These are phyloP conservation scores for Drosophila tristis DNA, from an alignment of 1,140 invertebrate genomes.

Conservation along the genomic window DNA sequence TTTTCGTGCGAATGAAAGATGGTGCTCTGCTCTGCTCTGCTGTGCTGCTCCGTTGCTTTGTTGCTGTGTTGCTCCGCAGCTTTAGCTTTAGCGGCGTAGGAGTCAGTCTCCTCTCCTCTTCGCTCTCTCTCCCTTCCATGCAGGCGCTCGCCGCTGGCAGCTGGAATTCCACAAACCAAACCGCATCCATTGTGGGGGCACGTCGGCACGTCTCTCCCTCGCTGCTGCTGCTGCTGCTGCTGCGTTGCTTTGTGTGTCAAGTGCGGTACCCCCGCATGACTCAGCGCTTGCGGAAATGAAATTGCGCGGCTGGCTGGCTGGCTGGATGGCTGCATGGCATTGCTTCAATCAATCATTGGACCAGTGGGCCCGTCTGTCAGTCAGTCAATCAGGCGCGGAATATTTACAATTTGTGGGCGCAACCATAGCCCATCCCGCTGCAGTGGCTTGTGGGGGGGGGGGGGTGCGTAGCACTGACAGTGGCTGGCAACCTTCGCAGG, in stretches of 20 bases:
- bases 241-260: conserved; percentile 39
- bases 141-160: conserved; percentile 5
- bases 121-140: neutral
- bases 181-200: conserved; percentile 29
- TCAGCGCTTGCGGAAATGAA: conserved; percentile 38
- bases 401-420: conserved; percentile 4
- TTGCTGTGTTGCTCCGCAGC: conserved; percentile 3
- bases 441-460: neutral
- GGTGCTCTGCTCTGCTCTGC: neutral
- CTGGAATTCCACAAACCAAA: conserved; percentile 20
- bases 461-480: neutral
- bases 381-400: conserved; percentile 24
- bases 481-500: conserved; percentile 55
- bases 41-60: conserved; percentile 12
- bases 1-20: conserved; percentile 19
- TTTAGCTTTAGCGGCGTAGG: too few species aligned
- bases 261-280: conserved; percentile 27
- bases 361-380: conserved; percentile 11
- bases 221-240: conserved; percentile 15
- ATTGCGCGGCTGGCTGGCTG: conserved; percentile 16
- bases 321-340: conserved; percentile 29
- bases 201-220: conserved; percentile 30
- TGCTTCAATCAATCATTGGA: conserved; percentile 16
- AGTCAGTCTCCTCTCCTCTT: too few species aligned
- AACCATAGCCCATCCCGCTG: neutral